Conservation (phyloP, 2,113 vertebrate species). For the Merops nubicus region DNA sequence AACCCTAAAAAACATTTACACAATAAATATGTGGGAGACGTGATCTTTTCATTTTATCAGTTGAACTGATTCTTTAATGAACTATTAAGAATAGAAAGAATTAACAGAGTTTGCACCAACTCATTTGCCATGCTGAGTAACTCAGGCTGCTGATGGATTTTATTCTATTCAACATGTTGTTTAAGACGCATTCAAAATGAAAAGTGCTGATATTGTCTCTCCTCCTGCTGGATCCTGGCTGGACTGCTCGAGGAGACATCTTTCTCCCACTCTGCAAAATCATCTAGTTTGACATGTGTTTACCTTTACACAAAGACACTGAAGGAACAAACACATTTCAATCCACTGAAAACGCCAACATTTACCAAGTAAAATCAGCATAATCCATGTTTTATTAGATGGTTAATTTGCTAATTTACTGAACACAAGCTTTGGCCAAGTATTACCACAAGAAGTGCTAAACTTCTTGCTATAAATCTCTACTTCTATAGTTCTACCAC, state of each 20-base stretch:
- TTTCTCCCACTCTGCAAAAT: not conserved
- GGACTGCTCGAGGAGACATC: not conserved
- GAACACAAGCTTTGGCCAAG: slow-evolving; percentile 60
- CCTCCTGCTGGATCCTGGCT: not conserved
- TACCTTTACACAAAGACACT: slow-evolving; percentile 6
- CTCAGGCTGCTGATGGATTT: slow-evolving; percentile 10
- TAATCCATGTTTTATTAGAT: slow-evolving; percentile 60
- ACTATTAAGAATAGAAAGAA: slow-evolving; percentile 34
- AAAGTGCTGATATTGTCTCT: not conserved
- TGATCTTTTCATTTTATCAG: slow-evolving; percentile 55
- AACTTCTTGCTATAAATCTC: slow-evolving; percentile 35
- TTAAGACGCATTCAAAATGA: slow-evolving; percentile 44
- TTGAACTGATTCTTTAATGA: slow-evolving; percentile 73
- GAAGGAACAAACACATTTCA: slow-evolving; percentile 70
- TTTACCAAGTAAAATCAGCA: slow-evolving; percentile 39
- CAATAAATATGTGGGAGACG: slow-evolving; percentile 76
- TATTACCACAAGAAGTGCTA: slow-evolving; percentile 46
- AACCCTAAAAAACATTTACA: slow-evolving; percentile 81
- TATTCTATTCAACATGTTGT: slow-evolving; percentile 44
- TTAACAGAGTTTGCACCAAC: slow-evolving; percentile 33
- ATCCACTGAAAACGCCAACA: slow-evolving; percentile 56
- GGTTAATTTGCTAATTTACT: slow-evolving; percentile 44
- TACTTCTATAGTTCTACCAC: slow-evolving; percentile 20
- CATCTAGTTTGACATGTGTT: not conserved
- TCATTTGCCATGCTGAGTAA: slow-evolving; percentile 4